Conservation (phyloP, 2,888 invertebrate species). For the Caenorhabditis afra region DNA sequence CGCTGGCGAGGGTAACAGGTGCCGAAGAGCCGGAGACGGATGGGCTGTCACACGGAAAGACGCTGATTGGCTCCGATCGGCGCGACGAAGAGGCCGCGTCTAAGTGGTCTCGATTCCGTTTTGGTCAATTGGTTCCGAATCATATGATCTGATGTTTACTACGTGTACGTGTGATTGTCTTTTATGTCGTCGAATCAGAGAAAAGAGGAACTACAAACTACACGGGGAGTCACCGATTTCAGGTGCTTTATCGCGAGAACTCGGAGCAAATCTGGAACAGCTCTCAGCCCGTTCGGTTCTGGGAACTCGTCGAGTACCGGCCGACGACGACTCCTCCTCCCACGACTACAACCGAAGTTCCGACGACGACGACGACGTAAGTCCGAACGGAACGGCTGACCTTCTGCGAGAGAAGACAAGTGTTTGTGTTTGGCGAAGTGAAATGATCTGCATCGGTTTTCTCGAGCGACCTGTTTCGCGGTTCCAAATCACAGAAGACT, state of each 20-base stretch:
- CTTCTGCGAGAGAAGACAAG: background rate
- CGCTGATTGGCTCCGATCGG: conserved; percentile 37
- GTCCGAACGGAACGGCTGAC: conserved; percentile 19
- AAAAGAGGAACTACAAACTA: conserved; percentile 1
- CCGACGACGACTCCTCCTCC: conserved; percentile 55
- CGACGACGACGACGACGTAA: conserved; percentile 40
- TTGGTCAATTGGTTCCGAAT: conserved; percentile 7
- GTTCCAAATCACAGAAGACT: conserved; percentile 19
- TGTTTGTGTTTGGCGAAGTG: too few relatives aligned
- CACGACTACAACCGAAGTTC: conserved; percentile 50
- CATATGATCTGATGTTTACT: conserved; percentile 30
- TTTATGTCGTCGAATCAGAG: conserved; percentile 2
- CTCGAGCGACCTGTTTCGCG: background rate
- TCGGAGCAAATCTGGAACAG: conserved; percentile 41
- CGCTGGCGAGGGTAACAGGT: conserved; percentile 3
- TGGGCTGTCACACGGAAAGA: conserved; percentile 29
- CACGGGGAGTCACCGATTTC: background rate
- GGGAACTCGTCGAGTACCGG: conserved; percentile 67
- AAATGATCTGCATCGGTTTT: conserved; percentile 12
- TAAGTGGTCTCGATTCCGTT: conserved; percentile 20
- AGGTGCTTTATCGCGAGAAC: conserved; percentile 58
- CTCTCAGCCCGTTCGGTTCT: conserved; percentile 62
- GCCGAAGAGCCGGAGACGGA: conserved; percentile 27
- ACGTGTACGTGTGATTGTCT: conserved; percentile 12
- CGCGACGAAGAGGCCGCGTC: background rate